phyloP scores from a whole-genome alignment of 2,113 vertebrate genomes.

The Siniperca chuatsi region DNA sequence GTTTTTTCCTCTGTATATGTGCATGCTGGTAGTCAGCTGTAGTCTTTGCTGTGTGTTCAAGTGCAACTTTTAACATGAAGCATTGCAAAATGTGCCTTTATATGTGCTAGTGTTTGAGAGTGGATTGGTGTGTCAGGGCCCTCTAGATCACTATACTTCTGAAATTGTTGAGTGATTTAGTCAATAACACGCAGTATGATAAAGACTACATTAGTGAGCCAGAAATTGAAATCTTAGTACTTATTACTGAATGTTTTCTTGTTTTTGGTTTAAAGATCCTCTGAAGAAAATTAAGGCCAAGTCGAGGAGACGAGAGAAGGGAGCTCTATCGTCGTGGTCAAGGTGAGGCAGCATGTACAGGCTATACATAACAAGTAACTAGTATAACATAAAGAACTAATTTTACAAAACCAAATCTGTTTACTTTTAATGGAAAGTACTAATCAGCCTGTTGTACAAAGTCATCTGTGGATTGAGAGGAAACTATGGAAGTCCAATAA shows the following conservation, averaged over 20 bases:
- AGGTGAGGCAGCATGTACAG: conserved; percentile 23
- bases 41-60: background rate
- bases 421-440: background rate
- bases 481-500: background rate
- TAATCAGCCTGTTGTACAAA: background rate
- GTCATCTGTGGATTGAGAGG: background rate
- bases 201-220: background rate
- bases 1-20: background rate
- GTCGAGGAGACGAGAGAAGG: background rate
- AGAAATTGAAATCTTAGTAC: background rate
- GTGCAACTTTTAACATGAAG: background rate
- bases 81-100: background rate
- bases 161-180: background rate
- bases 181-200: background rate
- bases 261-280: conserved; percentile 24
- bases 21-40: background rate
- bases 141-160: no score
- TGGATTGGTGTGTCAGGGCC: background rate
- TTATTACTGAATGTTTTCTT: conserved; percentile 2
- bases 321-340: background rate
- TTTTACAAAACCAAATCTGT: background rate
- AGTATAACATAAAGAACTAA: background rate
- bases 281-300: background rate
- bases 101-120: background rate
- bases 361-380: background rate